A percentile compares a stretch with the other conserved stretches of the same genome.
Evolutionary conservation across 2,888 invertebrate genomes (phyloP).

Genomic region (Eutolmus rufibarbis): DNA sequence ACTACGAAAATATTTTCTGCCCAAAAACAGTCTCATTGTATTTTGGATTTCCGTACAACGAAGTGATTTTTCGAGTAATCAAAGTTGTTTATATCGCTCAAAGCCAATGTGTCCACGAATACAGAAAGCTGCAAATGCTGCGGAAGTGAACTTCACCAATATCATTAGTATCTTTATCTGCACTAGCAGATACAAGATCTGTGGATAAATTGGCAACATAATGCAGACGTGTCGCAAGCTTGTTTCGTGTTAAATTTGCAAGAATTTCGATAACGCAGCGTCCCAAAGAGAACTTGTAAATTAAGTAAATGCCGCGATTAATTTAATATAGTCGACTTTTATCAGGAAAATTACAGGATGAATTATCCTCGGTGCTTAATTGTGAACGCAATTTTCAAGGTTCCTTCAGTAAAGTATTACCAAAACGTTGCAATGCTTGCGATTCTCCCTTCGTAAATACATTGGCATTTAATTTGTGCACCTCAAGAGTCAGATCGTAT

Average conservation of each 20-base stretch:
- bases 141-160: background rate
- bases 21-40: background rate
- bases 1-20: background rate
- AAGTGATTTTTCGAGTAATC: background rate
- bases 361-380: background rate
- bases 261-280: background rate
- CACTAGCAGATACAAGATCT: background rate
- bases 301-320: background rate
- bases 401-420: background rate
- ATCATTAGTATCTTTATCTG: background rate
- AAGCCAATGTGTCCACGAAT: background rate
- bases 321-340: background rate
- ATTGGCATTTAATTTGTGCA: background rate
- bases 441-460: background rate
- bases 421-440: background rate
- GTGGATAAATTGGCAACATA: background rate
- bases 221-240: background rate
- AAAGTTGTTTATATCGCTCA: background rate
- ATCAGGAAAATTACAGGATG: background rate
- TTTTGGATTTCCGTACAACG: background rate
- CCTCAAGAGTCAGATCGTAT: background rate
- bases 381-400: background rate
- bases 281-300: background rate
- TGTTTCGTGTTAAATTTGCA: background rate
- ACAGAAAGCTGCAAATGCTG: background rate